Evolutionary conservation across 2,113 vertebrate genomes (phyloP), one percentile per base, ranked within the genome.

Genomic region (Indicator maculatus): DNA sequence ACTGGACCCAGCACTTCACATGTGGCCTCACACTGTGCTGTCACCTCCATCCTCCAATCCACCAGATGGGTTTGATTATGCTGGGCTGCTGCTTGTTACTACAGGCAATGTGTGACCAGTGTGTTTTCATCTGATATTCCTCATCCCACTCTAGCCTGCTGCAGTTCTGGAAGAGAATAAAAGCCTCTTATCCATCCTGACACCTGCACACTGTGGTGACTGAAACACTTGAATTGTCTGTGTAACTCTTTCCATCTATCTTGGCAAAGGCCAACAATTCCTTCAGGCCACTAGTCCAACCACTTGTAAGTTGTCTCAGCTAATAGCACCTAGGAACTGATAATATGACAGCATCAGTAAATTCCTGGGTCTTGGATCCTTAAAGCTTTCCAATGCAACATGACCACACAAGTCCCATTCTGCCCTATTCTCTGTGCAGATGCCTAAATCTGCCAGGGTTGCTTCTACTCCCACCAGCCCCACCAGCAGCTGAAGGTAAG

Each of bases 261-360:
- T 55, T 90, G 86, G 95, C 89, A 94, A 95, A 95, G 94, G 93
- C 83, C 89, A 92, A 47, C 83, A 50, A 33, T 15, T 79, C 94
- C 95, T 92, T 70, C 14, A 90, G 96, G 95, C 94, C 73, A 33
- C 74, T 45, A 86, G 81, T 63, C 94, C 83, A 55, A 70, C 36
- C 92, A 87, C 79, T 90, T 94, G 63, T 75, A 45, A 87, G 24
- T 31, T 93, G 89, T 88, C 93, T 83, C 69, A 88, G 79, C 64
- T 83, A 52, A 91, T 23, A 84, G 38, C 3, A 3, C 52, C 72
- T 6, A 23, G 58, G 56, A 81, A 78, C 12, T 82, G 85, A 91
- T 83, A 69, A 61, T 16, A 5, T 31, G 71, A 36, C 82, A 89
- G 74, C 1, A 24, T 19, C 31, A 45, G 67, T 73, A 80, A 67